Base-by-base conservation (phyloP, 2,888 invertebrate genomes). In the Temnothorax unifasciatus region DNA sequence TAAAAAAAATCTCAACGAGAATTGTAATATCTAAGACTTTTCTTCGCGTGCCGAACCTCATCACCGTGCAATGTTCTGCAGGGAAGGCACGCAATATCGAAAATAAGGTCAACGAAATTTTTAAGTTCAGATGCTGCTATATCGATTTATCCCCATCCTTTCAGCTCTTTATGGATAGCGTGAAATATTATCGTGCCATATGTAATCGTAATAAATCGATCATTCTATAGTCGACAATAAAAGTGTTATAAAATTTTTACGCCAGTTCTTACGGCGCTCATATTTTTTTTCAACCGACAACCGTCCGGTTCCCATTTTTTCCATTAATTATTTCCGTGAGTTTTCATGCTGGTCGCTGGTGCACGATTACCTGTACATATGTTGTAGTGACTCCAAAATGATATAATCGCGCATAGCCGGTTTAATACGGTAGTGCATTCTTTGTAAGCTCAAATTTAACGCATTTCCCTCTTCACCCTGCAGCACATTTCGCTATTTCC, bases 391-490 rank as follows among this genome's bases (percentile, higher is more conserved):
- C 41, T 21, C 11, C n/a, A 38, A 25, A 38, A 25, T 66, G 76
- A 82, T 85, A 81, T n/a, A 79, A 86, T 86, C 86, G 71, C 66
- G 25, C 11, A 9, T 25, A 41, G 68, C 52, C 25, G n/a, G 25
- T 29, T 21, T 59, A 54, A 73, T 81, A 41, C 11, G 34, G 50
- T 21, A 41, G 57, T 41, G 71, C 25, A 82, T 79, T 84, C 68
- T 84, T 86, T 76, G 34, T 9, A 38, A 64, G 81, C 73, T 81
- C 82, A 50, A 83, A 87, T 87, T 87, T 79, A 85, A 87, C 66
- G 54, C 50, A 18, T 54, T 52, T 64, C 25, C 18, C 44, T 64
- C 18, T 25, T 21, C 3, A 21, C 44, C 38, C 29, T 59, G 73
- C 13, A 54, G 47, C 50, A 64, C 57, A 38, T 21, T 64, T 59